Percentiles rank a stretch among this genome's conserved stretches.
These are phyloP conservation scores for Acrocephalus arundinaceus DNA, from an alignment of 2,113 vertebrate species.

Conservation along the genomic window DNA sequence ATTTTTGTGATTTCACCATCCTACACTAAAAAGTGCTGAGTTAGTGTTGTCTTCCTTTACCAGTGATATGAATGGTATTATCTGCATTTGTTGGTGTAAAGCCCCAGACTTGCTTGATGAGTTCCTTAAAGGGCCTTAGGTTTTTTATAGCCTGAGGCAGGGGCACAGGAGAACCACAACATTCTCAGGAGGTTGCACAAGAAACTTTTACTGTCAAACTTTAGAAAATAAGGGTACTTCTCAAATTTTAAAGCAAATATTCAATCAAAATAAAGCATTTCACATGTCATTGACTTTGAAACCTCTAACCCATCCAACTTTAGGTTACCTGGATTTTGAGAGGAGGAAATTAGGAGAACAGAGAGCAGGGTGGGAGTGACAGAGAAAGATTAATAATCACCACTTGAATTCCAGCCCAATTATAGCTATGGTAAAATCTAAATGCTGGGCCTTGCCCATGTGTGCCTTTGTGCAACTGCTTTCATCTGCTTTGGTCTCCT, in stretches of 20 bases:
- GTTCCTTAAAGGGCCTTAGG: neutral
- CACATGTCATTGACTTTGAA: neutral
- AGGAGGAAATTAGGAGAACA: neutral
- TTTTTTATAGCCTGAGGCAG: neutral
- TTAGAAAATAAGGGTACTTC: neutral
- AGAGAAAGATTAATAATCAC: neutral
- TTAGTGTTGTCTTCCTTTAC: neutral
- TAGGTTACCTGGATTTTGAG: neutral
- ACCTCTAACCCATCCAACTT: neutral
- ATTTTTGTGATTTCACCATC: neutral
- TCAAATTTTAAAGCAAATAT: neutral
- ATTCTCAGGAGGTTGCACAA: neutral
- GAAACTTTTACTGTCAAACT: neutral
- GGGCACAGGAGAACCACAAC: neutral
- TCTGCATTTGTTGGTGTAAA: neutral
- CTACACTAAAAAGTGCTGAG: neutral
- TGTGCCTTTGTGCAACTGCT: neutral
- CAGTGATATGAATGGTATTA: neutral
- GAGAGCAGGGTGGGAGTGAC: neutral
- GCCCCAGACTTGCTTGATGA: fast-evolving
- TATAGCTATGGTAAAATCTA: neutral
- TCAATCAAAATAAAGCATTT: neutral
- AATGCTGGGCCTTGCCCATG: neutral
- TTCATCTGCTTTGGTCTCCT: neutral
- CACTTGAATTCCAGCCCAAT: fast-evolving